Percentiles rank a stretch among this genome's conserved stretches.
Conservation (phyloP, 2,113 vertebrate genomes). For the Ursus arctos region DNA sequence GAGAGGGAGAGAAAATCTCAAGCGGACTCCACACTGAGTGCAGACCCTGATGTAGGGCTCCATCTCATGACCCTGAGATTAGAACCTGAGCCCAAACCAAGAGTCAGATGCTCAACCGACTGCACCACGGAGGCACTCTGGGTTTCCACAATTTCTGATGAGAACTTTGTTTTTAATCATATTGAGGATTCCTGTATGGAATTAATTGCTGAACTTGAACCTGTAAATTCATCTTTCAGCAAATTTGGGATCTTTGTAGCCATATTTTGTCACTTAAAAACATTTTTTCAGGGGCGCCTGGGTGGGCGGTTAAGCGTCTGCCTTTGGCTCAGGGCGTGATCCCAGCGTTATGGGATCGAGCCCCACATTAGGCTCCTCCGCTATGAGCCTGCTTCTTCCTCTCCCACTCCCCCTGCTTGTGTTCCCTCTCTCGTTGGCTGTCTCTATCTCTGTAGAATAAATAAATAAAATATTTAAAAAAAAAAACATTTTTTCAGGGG, state of each 20-base stretch:
- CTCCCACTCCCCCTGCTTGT: too few species aligned
- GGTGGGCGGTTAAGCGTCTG: neutral
- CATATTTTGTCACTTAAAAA: neutral
- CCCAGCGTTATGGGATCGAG: too few species aligned
- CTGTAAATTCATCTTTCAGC: neutral
- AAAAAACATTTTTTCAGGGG: neutral
- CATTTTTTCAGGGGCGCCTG: neutral
- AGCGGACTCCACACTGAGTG: neutral
- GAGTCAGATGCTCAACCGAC: neutral
- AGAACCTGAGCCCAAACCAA: neutral
- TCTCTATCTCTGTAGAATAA: too few species aligned
- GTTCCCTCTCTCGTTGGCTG: too few species aligned
- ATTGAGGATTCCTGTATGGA: neutral
- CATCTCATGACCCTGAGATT: neutral
- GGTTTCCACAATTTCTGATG: neutral
- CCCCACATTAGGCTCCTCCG: too few species aligned
- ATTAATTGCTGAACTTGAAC: neutral
- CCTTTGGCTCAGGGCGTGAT: neutral
- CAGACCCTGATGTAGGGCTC: neutral
- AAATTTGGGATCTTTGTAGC: neutral
- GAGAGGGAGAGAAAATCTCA: neutral
- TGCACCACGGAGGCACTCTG: neutral
- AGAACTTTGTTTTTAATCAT: neutral
- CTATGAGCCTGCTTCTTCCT: too few species aligned
- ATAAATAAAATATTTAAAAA: too few species aligned